Evolutionary conservation across 1,140 invertebrate genomes (phyloP), one percentile per base, ranked within the genome.

Genomic region (Oryctes rhinoceros): DNA sequence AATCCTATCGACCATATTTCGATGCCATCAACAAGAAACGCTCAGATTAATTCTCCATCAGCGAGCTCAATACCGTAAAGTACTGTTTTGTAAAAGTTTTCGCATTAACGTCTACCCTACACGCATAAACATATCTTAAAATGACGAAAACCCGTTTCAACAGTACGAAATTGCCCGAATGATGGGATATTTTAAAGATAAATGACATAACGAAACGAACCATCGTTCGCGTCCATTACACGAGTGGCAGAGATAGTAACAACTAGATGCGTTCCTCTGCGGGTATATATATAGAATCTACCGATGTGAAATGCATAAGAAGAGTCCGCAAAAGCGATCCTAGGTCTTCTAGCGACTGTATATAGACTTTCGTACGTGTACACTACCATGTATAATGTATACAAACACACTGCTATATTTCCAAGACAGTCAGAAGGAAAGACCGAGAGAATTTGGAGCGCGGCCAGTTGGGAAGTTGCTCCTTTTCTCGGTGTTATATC

Each of bases 151-250:
- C 15, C 65, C 65, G 24, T 30, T 71, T 71, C 65, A 71, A 37
- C 65, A 13, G 65, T 30, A 71, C 11, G 11, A 71, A 71, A 71
- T 71, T 71, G 20, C 20, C 65, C 65, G 15, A 24, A 71, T 35
- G 65, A 71, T 71, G 20, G 65, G 4, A 71, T 35, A 71, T 71
- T 71, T 71, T 71, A 71, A 71, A 71, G 65, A 71, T 71, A 71
- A 71, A 71, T 71, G 65, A 71, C 24, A 71, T 71, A 71, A 71
- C 24, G 65, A 35, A 71, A 71, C 20, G 65, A 71, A 37, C 10
- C 65, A 71, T 71, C 65, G 24, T 71, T 71, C 65, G 20, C 15
- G 15, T 71, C 65, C 65, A 71, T 71, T 71, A 71, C 20, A 37
- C n/a, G 20, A 37, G 6, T n/a, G 53, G 53, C 1, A 59, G n/a